These are phyloP conservation scores for Oopsacas minuta DNA, from an alignment of 37 sponge, comb jelly and placozoan species.

Conservation along the genomic window DNA sequence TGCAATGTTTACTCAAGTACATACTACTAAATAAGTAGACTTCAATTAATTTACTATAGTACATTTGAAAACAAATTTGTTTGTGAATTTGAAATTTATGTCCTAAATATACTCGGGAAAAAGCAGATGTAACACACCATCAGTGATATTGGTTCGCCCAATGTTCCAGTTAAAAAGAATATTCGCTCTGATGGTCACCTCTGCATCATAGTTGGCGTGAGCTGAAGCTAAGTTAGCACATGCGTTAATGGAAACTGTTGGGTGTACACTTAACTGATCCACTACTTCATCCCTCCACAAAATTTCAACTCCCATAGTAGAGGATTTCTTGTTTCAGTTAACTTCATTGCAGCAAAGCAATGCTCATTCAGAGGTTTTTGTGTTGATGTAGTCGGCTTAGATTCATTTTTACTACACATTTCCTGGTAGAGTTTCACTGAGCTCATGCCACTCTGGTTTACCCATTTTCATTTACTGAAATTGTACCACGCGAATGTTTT, in stretches of 20 bases:
- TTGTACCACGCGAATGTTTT: slow-evolving; percentile 17
- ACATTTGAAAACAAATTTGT: neutral
- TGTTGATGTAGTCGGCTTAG: neutral
- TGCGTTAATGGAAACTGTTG: neutral
- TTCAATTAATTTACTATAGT: neutral
- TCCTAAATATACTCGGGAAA: too few species aligned
- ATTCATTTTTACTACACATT: neutral
- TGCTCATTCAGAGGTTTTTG: neutral
- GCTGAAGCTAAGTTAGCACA: slow-evolving; percentile 2
- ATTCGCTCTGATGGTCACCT: neutral
- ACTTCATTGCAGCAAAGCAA: neutral
- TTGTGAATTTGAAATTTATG: too few species aligned
- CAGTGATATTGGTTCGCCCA: slow-evolving; percentile 16
- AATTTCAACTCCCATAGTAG: neutral
- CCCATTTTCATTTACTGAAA: neutral
- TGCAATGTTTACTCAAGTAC: too few species aligned
- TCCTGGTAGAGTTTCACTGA: neutral
- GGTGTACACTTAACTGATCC: neutral
- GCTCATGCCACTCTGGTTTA: slow-evolving; percentile 8
- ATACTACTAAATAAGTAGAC: too few species aligned
- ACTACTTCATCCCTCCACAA: neutral
- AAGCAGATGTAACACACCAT: neutral
- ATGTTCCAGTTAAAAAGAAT: slow-evolving; percentile 10
- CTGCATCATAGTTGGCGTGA: slow-evolving; percentile 5
- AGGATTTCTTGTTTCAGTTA: neutral